These are phyloP conservation scores for Gavia stellata DNA, from an alignment of 2,113 vertebrate species.

Conservation along the genomic window DNA sequence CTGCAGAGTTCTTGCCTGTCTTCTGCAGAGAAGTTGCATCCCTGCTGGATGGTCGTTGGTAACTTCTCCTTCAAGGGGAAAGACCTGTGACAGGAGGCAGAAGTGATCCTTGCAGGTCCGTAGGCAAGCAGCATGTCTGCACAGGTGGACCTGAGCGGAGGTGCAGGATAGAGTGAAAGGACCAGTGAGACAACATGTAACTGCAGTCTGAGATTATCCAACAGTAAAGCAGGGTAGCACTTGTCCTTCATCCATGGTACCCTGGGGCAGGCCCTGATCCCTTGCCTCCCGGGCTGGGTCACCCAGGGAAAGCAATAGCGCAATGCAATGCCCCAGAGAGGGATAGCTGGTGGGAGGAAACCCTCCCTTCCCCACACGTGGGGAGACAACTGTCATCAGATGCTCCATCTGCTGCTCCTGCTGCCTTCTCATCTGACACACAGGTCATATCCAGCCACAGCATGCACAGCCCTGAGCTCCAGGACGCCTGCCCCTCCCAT, in stretches of 20 bases:
- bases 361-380: neutral
- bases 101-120: neutral
- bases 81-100: neutral
- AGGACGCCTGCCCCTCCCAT: neutral
- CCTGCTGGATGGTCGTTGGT: no score
- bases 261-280: fast-evolving
- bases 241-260: neutral
- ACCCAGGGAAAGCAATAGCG: neutral
- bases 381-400: neutral
- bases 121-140: neutral
- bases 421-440: neutral
- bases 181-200: fast-evolving
- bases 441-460: neutral
- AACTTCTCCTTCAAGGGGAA: neutral
- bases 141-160: neutral
- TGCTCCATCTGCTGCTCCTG: neutral
- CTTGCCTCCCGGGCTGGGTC: fast-evolving
- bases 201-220: neutral
- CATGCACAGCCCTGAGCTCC: neutral
- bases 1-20: neutral
- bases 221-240: neutral
- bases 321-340: neutral
- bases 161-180: neutral
- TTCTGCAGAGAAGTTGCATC: neutral
- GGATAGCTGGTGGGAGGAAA: neutral